Percentiles rank a stretch among this genome's conserved stretches.
These are phyloP conservation scores for Callimorpha dominula DNA, from an alignment of 2,888 invertebrate genomes.

Conservation along the genomic window DNA sequence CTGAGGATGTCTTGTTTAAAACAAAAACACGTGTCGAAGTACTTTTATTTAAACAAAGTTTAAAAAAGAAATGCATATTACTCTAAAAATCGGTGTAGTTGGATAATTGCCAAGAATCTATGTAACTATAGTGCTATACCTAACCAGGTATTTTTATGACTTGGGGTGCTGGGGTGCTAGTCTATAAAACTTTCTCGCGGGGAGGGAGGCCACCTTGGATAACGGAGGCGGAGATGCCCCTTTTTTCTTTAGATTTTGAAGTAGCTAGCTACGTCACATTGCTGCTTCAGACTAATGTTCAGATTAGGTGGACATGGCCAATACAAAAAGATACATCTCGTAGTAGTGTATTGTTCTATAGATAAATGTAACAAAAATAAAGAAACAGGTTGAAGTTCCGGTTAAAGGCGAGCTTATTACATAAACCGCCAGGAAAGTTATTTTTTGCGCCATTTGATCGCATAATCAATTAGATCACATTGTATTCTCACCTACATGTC, in stretches of 20 bases:
- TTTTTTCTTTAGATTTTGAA: too few species aligned
- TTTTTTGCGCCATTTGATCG: constrained; percentile 27
- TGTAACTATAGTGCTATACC: too few species aligned
- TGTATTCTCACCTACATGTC: constrained; percentile 45
- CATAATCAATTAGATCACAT: constrained; percentile 45
- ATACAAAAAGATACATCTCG: too few species aligned
- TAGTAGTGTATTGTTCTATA: too few species aligned
- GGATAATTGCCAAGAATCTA: not conserved
- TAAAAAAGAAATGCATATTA: not conserved
- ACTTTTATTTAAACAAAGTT: not conserved
- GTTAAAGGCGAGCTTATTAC: not conserved
- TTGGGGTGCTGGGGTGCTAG: too few species aligned
- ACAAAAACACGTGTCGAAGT: too few species aligned
- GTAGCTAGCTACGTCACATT: too few species aligned
- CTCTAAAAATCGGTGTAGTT: not conserved
- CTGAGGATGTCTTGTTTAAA: not conserved
- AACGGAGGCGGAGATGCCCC: too few species aligned
- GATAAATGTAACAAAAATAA: not conserved
- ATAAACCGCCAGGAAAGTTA: not conserved
- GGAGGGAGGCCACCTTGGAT: too few species aligned
- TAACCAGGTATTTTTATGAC: too few species aligned
- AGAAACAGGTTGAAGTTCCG: not conserved
- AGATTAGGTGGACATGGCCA: not conserved
- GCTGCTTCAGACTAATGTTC: not conserved
- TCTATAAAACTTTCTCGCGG: too few species aligned